Evolutionary conservation across 1,140 invertebrate genomes (phyloP).

Genomic region (Pteromalus puparum): DNA sequence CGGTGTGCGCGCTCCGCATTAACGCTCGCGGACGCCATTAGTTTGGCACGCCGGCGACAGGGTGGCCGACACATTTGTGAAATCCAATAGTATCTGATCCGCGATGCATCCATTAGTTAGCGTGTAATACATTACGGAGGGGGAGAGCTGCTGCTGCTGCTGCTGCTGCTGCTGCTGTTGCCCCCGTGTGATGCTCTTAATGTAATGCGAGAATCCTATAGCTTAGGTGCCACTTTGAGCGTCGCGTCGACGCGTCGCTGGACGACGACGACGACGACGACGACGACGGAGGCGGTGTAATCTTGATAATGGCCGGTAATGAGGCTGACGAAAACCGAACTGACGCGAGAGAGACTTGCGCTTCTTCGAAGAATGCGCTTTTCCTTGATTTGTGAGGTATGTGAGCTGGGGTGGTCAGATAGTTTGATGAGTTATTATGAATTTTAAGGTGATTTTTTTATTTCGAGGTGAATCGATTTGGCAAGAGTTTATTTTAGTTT

Average conservation of each 20-base stretch:
- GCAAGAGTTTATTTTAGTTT: no score
- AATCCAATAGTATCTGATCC: constrained; percentile 49
- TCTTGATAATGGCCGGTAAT: constrained; percentile 43
- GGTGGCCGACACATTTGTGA: constrained; percentile 14
- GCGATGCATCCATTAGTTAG: constrained; percentile 46
- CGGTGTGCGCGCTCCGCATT: not conserved
- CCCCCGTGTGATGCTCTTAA: constrained; percentile 22
- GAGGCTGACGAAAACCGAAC: constrained; percentile 18
- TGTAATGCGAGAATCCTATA: constrained; percentile 45
- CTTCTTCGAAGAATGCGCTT: not conserved
- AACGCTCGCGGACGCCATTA: constrained; percentile 29
- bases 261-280: not conserved
- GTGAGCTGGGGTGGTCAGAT: no score
- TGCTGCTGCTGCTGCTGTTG: not conserved
- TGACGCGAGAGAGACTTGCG: not conserved
- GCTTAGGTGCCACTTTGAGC: constrained; percentile 21
- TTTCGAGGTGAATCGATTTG: not conserved
- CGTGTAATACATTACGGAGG: constrained; percentile 32
- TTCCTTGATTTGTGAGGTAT: no score
- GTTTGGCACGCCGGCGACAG: constrained; percentile 24
- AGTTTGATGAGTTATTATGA: not conserved
- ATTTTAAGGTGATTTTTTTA: not conserved
- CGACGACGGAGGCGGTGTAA: not conserved
- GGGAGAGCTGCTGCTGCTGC: not conserved
- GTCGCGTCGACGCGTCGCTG: not conserved